Evolutionary conservation across 2,113 vertebrate species (phyloP), one percentile per base, ranked within the genome.

Genomic region (Misgurnus mizolepis): DNA sequence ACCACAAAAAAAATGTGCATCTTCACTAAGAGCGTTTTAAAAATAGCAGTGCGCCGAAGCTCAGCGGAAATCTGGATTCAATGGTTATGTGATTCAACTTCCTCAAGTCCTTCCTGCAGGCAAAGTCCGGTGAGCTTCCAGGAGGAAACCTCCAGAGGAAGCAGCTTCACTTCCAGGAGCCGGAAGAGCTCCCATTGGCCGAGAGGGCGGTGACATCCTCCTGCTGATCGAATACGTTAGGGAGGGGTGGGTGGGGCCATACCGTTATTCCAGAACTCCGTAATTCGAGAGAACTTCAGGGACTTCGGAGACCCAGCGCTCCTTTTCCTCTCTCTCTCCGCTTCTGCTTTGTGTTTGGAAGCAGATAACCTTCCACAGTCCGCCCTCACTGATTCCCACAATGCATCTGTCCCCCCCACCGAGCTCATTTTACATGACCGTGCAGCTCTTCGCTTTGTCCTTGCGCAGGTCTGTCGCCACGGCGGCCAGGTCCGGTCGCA

Each of bases 361-460:
- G 56, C 50, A 27, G 55, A 9, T 27, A 41, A 82, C 83, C n/a
- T 83, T 88, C 87, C 90, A 85, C 83, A 88, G 91, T 88, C 81
- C 61, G 80, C 58, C 76, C 73, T 77, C 39, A 72, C 80, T 86
- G 85, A 85, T 86, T 81, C 17, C 49, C 72, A 82, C 43, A 76
- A 74, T 64, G 53, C 60, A 80, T 82, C 65, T 55, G 10, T 74
- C 10, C n/a, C 12, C 55, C 62, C 12, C n/a, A 12, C n/a, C 5
- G 0, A 10, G 11, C 1, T 4, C 73, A 72, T 74, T 79, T 99
- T 96, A 99, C 98, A 99, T 99, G 89, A 99, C 93, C 0, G 95
- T 95, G 90, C 98, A 99, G 34, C 98, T 99, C 92, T 98, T 99
- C 1, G 98, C 98, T 94, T 99, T 99, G 93, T 98, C 98, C 93